phyloP scores from a whole-genome alignment of 2,113 vertebrate genomes.

The Microcebus ravelobensis region DNA sequence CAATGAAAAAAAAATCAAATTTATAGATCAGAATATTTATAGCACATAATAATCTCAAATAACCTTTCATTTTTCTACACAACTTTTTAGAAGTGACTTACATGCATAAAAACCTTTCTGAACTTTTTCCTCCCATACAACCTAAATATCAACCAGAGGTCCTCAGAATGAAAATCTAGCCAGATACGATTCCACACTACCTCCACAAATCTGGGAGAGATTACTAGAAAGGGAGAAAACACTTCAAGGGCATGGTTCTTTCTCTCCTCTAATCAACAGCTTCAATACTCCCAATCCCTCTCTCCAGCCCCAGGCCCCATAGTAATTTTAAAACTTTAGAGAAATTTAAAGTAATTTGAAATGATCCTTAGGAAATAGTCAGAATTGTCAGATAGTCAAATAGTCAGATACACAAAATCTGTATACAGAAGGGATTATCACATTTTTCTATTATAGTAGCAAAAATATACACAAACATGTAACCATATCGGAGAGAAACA shows the following conservation, averaged over 20 bases:
- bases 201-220: not conserved
- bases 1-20: conserved; percentile 23
- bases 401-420: not conserved
- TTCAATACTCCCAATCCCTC: not conserved
- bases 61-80: conserved; percentile 29
- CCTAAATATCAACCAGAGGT: not conserved
- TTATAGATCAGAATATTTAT: conserved; percentile 63
- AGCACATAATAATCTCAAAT: conserved; percentile 29
- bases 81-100: conserved; percentile 49
- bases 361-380: not conserved
- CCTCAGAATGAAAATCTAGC: not conserved
- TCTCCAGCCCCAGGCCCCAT: not conserved
- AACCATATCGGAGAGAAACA: not conserved
- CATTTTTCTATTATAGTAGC: not conserved
- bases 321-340: not conserved
- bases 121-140: not conserved
- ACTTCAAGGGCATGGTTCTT: not conserved
- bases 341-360: not conserved
- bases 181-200: not conserved
- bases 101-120: not conserved
- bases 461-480: not conserved
- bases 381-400: no score
- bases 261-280: not conserved
- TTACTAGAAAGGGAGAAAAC: not conserved
- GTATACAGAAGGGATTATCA: not conserved